Evolutionary conservation across 2,888 invertebrate genomes (phyloP), one percentile per base, ranked within the genome.

Genomic region (Machimus atricapillus): DNA sequence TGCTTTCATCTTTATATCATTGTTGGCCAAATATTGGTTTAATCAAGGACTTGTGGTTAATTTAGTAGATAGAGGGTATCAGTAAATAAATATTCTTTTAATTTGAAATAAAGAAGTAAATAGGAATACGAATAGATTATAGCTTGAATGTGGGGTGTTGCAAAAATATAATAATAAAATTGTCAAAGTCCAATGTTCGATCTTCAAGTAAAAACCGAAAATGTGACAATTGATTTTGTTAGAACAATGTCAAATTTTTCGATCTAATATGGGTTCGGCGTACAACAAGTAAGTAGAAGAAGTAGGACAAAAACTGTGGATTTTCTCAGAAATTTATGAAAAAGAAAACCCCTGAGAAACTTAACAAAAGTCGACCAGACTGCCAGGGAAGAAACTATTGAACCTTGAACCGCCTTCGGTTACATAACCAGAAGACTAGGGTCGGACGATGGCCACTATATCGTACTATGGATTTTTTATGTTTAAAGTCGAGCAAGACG

Each of bases 361-460:
- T 66, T 0, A 23, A 66, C 19, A 66, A 66, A 19, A 66, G 27
- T 23, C 27, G 8, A 7, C 23, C 66, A 19, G 66, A 12, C 66
- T 66, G 27, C 19, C 66, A 23, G 66, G 66, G 46, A 78, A 78
- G 78, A 46, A 78, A 43, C 78, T 78, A 78, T 78, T 78, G 40
- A 78, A 23, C 46, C 37, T 37, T 43, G 46, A 43, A 78, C 14
- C 78, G 78, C 14, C 12, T 78, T 78, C 23, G 78, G 43, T 78
- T 78, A 78, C 78, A 23, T n/a, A 78, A 78, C 78, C 78, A 40
- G 23, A 78, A 78, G 78, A 78, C 40, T n/a, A 5, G 23, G 78
- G 23, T 46, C 78, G 23, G 43, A 78, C 46, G 78, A 78, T 43
- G 78, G 66, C 12, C 52, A 52, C 52, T 52, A n/a, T n/a, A n/a